phyloP scores from a whole-genome alignment of 2,797 vertebrate genomes.

The Emydoidea blandingii region DNA sequence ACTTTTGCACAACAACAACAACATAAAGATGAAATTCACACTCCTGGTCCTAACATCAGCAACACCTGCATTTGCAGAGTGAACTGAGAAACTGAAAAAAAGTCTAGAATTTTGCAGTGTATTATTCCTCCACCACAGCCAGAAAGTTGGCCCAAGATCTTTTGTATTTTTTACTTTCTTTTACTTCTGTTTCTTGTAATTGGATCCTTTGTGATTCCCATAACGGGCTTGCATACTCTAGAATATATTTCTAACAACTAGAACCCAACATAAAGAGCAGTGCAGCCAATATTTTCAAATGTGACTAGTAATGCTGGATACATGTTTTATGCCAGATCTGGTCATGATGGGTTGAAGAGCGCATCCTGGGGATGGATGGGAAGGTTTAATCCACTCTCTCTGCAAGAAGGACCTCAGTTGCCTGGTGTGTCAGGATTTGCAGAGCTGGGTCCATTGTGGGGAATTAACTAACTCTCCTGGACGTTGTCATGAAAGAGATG shows the following conservation, averaged over 20 bases:
- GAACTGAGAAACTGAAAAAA: neutral
- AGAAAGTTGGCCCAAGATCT: neutral
- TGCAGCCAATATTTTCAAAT: neutral
- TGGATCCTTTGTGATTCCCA: neutral
- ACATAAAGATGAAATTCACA: neutral
- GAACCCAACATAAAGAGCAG: neutral
- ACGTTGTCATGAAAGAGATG: neutral
- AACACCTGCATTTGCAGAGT: neutral
- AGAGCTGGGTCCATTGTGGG: neutral
- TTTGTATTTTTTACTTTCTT: neutral
- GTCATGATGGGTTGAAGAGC: neutral
- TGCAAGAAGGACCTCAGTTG: neutral
- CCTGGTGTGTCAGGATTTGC: neutral
- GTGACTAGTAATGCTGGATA: fast-evolving
- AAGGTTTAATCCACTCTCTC: neutral
- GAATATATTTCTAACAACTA: neutral
- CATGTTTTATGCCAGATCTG: neutral
- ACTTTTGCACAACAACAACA: neutral
- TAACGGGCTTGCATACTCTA: neutral
- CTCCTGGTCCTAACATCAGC: neutral
- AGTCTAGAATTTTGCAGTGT: neutral
- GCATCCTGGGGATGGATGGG: neutral
- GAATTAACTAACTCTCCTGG: neutral
- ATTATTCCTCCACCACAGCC: neutral
- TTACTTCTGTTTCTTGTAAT: neutral